Evolutionary conservation across 37 sponge, comb jelly and placozoan species (phyloP), one percentile per base, ranked within the genome.

Genomic region (Beroe forskalii): DNA sequence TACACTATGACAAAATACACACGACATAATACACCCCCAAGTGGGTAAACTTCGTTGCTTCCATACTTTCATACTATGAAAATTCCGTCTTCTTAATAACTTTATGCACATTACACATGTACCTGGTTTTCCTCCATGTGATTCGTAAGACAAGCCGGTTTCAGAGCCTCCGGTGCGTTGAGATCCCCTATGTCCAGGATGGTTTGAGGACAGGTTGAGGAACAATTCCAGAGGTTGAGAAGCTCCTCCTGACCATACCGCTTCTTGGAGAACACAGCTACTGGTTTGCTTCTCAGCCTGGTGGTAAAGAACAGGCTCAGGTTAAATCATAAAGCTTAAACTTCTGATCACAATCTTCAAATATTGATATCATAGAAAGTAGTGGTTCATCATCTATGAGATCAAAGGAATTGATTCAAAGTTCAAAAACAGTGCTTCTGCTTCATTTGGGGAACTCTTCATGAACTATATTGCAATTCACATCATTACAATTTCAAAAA

Each of bases 171-270:
- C 4, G 72, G 72, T 69, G 72, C 72, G 12, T 27, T 32, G 32
- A 69, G 72, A 36, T 69, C 72, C 14, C 33, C 33, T 36, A 69
- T 69, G 4, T 9, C 35, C 38, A 35, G 6, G 3, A 69, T 69
- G 4, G 72, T 32, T 35, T 69, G 72, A 32, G 72, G 72, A 35
- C 72, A 69, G 37, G 27, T 19, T 32, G 72, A 28, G 27, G 72
- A 12, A 48, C 55, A 48, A 8, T 33, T 69, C 72, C 72, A 69
- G 19, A 69, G 38, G 17, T 69, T 69, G 35, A 69, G 72, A 14
- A 69, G 19, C 38, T 69, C 72, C 38, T 69, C 72, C 19, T 69
- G 72, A 69, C 72, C 72, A 69, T 69, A 69, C 72, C 72, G 27
- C 33, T 69, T 31, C 38, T 69, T 69, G 72, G 72, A 69, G 19